Base-by-base conservation (phyloP, 2,888 invertebrate genomes). In the Cepaea hortensis region DNA sequence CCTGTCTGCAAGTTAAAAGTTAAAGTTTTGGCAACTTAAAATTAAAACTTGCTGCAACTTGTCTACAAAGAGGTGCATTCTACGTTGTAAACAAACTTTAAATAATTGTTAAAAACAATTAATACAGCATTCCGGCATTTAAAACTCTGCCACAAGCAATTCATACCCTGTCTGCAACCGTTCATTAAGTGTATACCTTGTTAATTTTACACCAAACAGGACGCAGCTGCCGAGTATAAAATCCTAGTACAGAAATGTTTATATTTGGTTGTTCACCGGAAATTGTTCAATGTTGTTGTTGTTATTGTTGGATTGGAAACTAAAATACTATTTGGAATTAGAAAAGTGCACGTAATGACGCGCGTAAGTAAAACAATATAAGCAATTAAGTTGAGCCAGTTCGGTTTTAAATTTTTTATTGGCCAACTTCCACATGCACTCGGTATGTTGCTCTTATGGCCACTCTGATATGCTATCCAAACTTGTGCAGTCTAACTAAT, bases 261-360 rank as follows among this genome's bases (percentile, higher is more conserved):
- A 70, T 68, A 68, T 85, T 85, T 85, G 70, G 70, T 70, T 65
- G 85, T 85, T 85, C 68, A 79, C 70, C 85, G 85, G 85, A 85
- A 85, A 50, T 75, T 23, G 46, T 23, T 35, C 23, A 18, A 13
- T n/a, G 15, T 35, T 23, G 61, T 7, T 23, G 13, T 61, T 35
- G 7, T 75, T 83, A 61, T 61, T 61, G n/a, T 75, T 83, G 83
- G 83, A 75, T 62, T 65, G 75, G 83, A 61, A 9, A 55, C 6
- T 46, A 72, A 20, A 23, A 55, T 55, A 9, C 6, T 55, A 55
- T 55, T 55, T 55, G 35, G 35, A 35, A 35, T 35, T 35, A 35
- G 35, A 35, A 35, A 35, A 35, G 35, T 35, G 1, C 35, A 35
- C 35, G 35, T 35, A 35, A 35, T 35, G 35, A 35, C 35, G 35